Evolutionary conservation across 2,797 vertebrate genomes (phyloP).

Genomic region (Chiloscyllium punctatum): DNA sequence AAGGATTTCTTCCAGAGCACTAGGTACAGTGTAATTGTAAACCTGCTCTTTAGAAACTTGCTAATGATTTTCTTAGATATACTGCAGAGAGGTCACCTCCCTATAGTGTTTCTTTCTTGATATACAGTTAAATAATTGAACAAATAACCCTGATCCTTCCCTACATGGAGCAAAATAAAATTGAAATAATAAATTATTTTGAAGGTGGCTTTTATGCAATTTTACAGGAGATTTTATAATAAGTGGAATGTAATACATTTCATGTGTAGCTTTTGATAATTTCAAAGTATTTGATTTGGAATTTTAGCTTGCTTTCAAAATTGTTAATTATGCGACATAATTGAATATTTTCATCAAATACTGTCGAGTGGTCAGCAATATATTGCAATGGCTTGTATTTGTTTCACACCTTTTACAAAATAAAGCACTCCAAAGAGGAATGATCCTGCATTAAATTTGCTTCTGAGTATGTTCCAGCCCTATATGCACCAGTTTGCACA

Average conservation of each 20-base stretch:
- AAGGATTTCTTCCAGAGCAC: background rate
- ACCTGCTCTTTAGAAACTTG: background rate
- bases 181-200: background rate
- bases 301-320: background rate
- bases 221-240: background rate
- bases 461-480: background rate
- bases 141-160: background rate
- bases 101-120: background rate
- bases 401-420: background rate
- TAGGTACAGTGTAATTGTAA: background rate
- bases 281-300: background rate
- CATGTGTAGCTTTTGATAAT: background rate
- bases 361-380: background rate
- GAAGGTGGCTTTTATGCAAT: background rate
- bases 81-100: background rate
- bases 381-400: background rate
- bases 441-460: background rate
- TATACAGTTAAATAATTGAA: background rate
- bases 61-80: background rate
- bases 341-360: background rate
- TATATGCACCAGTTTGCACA: too few relatives aligned
- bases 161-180: background rate
- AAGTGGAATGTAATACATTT: background rate
- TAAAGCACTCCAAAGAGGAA: background rate
- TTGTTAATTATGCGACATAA: background rate